Evolutionary conservation across 2,888 invertebrate genomes (phyloP), one percentile per base, ranked within the genome.

Genomic region (Ectemnius lituratus): DNA sequence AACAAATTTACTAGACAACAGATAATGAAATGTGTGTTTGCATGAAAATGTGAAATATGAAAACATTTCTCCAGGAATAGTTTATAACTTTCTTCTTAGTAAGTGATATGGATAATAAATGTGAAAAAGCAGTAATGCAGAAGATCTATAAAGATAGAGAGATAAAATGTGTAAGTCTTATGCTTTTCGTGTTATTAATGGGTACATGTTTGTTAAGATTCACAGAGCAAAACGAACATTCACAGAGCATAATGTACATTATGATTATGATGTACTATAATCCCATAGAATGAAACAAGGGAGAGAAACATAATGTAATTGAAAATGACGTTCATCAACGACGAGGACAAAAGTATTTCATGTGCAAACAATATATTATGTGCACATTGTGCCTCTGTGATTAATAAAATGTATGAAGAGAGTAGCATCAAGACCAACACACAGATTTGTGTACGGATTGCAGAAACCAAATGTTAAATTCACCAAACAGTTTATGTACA

Each of bases 401-500:
- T 58, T 66, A 58, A 67, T 70, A 59, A 73, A 2, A 69, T 65
- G 58, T 75, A 70, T 45, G 57, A 68, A 65, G 69, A 65, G 69
- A 73, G 47, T 57, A 67, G 68, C 66, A 77, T 58, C 49, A 62
- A 64, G 52, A 63, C 64, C 69, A 60, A 65, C 77, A 78, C 65
- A 73, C 46, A 80, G 59, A 75, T 23, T 78, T 75, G 60, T 57
- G 60, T 71, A 56, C 58, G 67, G 62, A 72, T 56, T 61, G 74
- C 28, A 66, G 67, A 72, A 73, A 71, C 62, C 56, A 70, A 73
- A 69, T 62, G 66, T 70, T 70, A 70, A 72, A 81, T 78, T 81
- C 57, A 57, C 74, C 37, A 37, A 81, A 76, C 71, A 67, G 63
- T 74, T 68, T 72, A 82, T 76, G 62, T 81, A 81, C 82, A 78